Evolutionary conservation across 2,113 vertebrate species (phyloP).

Genomic region (Chelonoidis abingdonii): DNA sequence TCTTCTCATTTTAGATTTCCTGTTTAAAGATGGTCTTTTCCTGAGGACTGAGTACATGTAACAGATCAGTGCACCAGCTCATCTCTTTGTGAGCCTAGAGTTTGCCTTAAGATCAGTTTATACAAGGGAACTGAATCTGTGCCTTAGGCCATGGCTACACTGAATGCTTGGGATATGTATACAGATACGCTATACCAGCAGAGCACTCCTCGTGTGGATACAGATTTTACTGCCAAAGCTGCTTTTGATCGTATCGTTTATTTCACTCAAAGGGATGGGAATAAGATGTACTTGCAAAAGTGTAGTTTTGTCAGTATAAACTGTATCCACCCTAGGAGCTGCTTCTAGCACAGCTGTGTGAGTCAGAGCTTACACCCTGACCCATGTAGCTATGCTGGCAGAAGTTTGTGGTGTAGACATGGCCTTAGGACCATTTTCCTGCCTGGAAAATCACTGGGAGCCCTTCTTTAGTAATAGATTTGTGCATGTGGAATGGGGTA

Average conservation of each 20-base stretch:
- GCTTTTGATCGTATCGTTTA: not conserved
- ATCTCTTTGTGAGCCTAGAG: conserved; percentile 28
- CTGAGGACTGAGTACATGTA: not conserved
- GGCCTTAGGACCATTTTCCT: not conserved
- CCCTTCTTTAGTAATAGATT: accelerated
- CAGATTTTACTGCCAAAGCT: not conserved
- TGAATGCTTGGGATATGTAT: conserved; percentile 3
- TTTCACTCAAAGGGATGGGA: not conserved
- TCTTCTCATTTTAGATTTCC: conserved; percentile 65
- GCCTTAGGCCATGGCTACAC: not conserved
- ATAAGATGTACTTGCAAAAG: not conserved
- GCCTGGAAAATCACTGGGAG: not conserved
- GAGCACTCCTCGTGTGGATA: not conserved
- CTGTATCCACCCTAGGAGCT: accelerated
- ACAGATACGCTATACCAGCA: not conserved
- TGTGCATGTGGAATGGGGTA: not conserved
- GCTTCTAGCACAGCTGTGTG: not conserved
- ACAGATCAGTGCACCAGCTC: conserved; percentile 48
- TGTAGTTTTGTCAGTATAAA: not conserved
- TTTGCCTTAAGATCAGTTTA: conserved; percentile 14
- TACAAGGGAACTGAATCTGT: not conserved
- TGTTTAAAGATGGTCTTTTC: conserved; percentile 53
- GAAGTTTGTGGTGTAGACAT: accelerated
- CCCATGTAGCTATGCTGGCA: not conserved
- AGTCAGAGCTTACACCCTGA: accelerated